A percentile compares a stretch with the other conserved stretches of the same genome.
These are phyloP conservation scores for Epinephelus coioides DNA, from an alignment of 2,797 vertebrate species.

Conservation along the genomic window DNA sequence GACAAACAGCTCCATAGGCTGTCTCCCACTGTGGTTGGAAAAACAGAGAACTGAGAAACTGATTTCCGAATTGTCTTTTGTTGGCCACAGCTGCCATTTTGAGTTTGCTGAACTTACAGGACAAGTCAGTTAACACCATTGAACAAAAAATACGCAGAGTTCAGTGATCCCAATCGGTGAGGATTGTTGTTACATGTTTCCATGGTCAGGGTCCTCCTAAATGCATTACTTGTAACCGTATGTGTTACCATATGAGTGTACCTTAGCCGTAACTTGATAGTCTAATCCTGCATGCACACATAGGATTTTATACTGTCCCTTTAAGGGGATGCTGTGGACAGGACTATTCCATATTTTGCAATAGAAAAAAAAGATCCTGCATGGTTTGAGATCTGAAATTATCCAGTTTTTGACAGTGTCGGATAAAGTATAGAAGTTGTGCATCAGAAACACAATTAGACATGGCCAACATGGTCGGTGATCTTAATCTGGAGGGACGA, in stretches of 20 bases:
- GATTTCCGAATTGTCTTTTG: too few species aligned
- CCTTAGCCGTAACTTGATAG: too few species aligned
- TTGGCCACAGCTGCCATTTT: too few species aligned
- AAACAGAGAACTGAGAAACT: too few species aligned
- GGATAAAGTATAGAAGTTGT: conserved; percentile 8
- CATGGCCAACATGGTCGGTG: conserved; percentile 27
- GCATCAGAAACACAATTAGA: conserved; percentile 49
- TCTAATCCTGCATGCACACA: neutral
- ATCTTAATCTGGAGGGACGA: conserved; percentile 50
- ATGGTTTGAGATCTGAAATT: conserved; percentile 14
- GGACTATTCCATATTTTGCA: neutral
- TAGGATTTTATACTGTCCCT: neutral
- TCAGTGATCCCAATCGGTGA: too few species aligned
- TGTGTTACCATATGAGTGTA: too few species aligned
- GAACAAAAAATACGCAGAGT: too few species aligned
- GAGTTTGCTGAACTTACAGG: too few species aligned
- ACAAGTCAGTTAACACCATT: too few species aligned
- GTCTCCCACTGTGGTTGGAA: too few species aligned
- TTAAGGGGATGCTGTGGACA: neutral
- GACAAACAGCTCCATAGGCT: too few species aligned
- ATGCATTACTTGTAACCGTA: too few species aligned
- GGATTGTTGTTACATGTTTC: neutral
- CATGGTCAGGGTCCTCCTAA: neutral
- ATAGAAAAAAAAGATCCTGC: neutral
- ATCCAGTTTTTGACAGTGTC: conserved; percentile 21